Evolutionary conservation across 2,797 vertebrate species (phyloP).

Genomic region (Propithecus perrieri): DNA sequence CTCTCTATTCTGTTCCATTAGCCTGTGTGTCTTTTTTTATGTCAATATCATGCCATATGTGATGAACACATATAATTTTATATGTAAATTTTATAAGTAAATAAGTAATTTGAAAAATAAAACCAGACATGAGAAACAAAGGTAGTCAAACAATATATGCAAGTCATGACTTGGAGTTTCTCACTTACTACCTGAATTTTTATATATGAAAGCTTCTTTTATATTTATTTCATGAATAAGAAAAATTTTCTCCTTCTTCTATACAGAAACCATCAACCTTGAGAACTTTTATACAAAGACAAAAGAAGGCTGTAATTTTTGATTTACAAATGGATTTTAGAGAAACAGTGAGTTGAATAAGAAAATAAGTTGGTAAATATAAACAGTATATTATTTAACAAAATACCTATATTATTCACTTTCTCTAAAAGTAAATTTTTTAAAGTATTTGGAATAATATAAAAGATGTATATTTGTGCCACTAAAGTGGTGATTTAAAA

Average conservation of each 20-base stretch:
- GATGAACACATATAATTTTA: neutral
- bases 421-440: conserved; percentile 33
- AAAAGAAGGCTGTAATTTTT: conserved; percentile 23
- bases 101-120: neutral
- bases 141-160: neutral
- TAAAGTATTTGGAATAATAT: neutral
- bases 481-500: conserved; percentile 23
- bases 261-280: neutral
- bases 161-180: neutral
- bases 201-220: neutral
- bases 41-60: neutral
- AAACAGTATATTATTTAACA: conserved; percentile 51
- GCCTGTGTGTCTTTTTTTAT: neutral
- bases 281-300: neutral
- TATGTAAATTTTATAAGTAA: neutral
- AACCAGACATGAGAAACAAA: neutral
- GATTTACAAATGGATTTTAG: neutral
- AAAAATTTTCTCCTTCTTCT: neutral
- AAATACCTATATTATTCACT: conserved; percentile 31
- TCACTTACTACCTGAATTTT: neutral
- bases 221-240: neutral
- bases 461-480: neutral
- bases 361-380: conserved; percentile 28
- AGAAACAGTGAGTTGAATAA: neutral
- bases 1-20: neutral